Percentiles rank a stretch among this genome's conserved stretches.
These are phyloP conservation scores for Mesocricetus auratus DNA, from an alignment of 2,113 vertebrate species.

Conservation along the genomic window DNA sequence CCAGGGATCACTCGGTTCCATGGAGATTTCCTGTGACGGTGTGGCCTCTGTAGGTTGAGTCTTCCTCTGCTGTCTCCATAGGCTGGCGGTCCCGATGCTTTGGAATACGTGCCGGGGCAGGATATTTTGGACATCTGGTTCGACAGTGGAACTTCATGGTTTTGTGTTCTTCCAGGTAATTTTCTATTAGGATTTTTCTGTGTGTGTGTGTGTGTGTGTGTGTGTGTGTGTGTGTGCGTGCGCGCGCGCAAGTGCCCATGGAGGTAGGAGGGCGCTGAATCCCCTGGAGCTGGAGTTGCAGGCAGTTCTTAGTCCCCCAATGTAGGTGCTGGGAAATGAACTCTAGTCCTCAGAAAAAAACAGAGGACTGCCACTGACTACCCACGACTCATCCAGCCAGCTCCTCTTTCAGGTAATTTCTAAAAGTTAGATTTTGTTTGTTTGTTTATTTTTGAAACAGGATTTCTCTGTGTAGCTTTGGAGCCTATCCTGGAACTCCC, in stretches of 20 bases:
- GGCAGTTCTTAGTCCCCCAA: background rate
- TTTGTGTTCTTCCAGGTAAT: constrained; percentile 94
- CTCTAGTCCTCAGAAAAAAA: background rate
- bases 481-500: too few relatives aligned
- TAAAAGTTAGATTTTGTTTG: background rate
- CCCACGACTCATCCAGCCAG: background rate
- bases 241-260: background rate
- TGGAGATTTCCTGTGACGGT: background rate
- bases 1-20: too few relatives aligned
- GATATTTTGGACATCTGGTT: constrained; percentile 99
- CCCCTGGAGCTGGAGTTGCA: background rate
- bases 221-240: background rate
- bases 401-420: background rate
- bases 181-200: background rate
- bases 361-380: background rate
- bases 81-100: constrained; percentile 86
- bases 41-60: background rate
- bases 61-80: constrained; percentile 65
- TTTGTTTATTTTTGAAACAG: too few relatives aligned
- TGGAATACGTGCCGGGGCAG: constrained; percentile 92
- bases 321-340: background rate
- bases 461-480: too few relatives aligned
- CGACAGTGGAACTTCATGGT: constrained; percentile 97
- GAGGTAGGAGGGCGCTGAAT: background rate
- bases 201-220: background rate